A percentile compares a stretch with the other conserved stretches of the same genome.
These are phyloP conservation scores for Spea hammondii DNA, from an alignment of 2,797 vertebrate genomes.

Conservation along the genomic window DNA sequence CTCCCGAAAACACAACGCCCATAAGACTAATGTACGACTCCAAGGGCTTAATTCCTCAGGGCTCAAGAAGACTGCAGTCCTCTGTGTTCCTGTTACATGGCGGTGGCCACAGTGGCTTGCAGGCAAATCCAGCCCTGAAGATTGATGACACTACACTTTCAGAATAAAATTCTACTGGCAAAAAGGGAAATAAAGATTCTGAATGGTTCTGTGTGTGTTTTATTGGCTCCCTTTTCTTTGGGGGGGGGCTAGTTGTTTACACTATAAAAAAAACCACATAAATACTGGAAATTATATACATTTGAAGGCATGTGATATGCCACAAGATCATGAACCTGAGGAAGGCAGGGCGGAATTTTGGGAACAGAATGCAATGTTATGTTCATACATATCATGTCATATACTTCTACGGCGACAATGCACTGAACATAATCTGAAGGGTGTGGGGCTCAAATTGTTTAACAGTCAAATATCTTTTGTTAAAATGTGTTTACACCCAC, in stretches of 20 bases:
- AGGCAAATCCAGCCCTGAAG: conserved; percentile 42
- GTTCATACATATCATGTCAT: no score
- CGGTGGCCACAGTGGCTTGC: conserved; percentile 28
- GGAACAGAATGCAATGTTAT: no score
- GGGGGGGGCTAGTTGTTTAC: not conserved
- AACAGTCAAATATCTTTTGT: no score
- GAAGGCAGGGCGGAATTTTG: no score
- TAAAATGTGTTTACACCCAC: no score
- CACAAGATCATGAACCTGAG: no score
- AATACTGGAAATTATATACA: no score
- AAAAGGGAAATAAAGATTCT: conserved; percentile 49
- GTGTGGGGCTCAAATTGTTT: no score
- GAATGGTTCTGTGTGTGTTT: conserved; percentile 37
- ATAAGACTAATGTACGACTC: conserved; percentile 66
- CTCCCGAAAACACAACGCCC: conserved; percentile 51
- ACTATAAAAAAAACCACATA: no score
- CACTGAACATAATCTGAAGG: no score
- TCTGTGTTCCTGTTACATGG: conserved; percentile 29
- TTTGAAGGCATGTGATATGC: no score
- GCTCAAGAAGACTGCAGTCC: conserved; percentile 51
- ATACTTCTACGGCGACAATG: no score
- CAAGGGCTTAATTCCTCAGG: conserved; percentile 77
- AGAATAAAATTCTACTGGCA: conserved; percentile 40
- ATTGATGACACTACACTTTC: conserved; percentile 41
- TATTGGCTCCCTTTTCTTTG: conserved; percentile 4